Conservation (phyloP, 37 sponge, comb jelly and placozoan species). For the Beroe ovata region DNA sequence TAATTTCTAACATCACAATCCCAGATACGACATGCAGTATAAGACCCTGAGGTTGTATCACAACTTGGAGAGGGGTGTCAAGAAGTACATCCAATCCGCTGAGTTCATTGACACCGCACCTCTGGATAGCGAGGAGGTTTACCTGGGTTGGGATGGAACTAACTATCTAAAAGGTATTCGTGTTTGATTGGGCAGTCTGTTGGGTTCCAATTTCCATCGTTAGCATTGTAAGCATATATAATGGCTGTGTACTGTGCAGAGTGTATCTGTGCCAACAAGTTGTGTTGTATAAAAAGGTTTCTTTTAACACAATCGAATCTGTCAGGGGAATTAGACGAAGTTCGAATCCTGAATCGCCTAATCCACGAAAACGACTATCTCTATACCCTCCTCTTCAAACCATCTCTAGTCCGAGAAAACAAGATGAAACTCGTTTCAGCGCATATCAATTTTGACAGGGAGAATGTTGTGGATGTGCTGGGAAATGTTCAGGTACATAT, state of each 20-base stretch:
- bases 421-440: slow-evolving; percentile 13
- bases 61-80: neutral
- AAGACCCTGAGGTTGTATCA: slow-evolving; percentile 28
- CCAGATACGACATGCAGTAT: slow-evolving; percentile 48
- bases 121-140: neutral
- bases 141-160: neutral
- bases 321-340: slow-evolving; percentile 29
- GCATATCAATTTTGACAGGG: slow-evolving; percentile 46
- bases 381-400: neutral
- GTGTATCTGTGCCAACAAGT: too few relatives aligned
- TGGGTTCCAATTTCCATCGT: too few relatives aligned
- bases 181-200: too few relatives aligned
- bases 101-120: slow-evolving; percentile 3
- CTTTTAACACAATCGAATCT: too few relatives aligned
- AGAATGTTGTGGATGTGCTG: neutral
- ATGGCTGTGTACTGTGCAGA: too few relatives aligned
- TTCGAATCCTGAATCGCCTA: slow-evolving; percentile 5
- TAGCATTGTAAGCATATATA: too few relatives aligned
- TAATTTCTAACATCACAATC: too few relatives aligned
- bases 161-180: neutral
- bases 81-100: neutral
- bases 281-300: too few relatives aligned
- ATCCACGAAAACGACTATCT: neutral
- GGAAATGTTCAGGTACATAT: slow-evolving; percentile 52
- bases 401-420: slow-evolving; percentile 11